These are phyloP conservation scores for Dicaeum eximium DNA, from an alignment of 2,113 vertebrate species.

Conservation along the genomic window DNA sequence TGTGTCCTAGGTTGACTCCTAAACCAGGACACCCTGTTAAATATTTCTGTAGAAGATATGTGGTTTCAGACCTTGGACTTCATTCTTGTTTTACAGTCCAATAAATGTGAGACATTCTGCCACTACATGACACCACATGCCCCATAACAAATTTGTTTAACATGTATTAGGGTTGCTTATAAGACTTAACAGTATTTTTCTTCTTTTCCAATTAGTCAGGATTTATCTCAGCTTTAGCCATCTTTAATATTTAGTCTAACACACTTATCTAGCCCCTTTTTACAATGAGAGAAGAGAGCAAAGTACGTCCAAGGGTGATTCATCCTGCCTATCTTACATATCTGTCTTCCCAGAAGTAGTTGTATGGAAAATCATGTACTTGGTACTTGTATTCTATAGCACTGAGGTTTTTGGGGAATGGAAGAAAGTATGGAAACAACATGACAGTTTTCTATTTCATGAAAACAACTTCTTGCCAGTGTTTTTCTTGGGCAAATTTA, in stretches of 20 bases:
- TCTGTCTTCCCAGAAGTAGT: neutral
- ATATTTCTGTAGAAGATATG: neutral
- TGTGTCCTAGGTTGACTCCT: too few species aligned
- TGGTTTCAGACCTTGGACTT: neutral
- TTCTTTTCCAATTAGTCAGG: neutral
- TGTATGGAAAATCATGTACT: neutral
- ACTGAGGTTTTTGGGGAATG: neutral
- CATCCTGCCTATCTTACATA: neutral
- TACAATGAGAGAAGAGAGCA: neutral
- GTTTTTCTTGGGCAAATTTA: neutral
- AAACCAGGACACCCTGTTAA: too few species aligned
- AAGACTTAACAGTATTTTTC: neutral
- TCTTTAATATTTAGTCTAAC: neutral
- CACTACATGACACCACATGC: neutral
- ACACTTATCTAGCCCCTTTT: neutral
- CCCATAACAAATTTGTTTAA: neutral
- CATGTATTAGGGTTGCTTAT: neutral
- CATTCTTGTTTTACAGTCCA: neutral
- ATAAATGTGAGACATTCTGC: neutral
- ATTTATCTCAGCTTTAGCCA: neutral
- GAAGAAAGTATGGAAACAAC: neutral
- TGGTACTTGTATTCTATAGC: neutral
- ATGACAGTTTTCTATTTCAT: neutral
- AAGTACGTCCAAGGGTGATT: neutral
- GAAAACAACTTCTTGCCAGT: neutral